Percentiles rank a stretch among this genome's conserved stretches.
Evolutionary conservation across 2,797 vertebrate species (phyloP).

Genomic region (Gymnocypris eckloni): DNA sequence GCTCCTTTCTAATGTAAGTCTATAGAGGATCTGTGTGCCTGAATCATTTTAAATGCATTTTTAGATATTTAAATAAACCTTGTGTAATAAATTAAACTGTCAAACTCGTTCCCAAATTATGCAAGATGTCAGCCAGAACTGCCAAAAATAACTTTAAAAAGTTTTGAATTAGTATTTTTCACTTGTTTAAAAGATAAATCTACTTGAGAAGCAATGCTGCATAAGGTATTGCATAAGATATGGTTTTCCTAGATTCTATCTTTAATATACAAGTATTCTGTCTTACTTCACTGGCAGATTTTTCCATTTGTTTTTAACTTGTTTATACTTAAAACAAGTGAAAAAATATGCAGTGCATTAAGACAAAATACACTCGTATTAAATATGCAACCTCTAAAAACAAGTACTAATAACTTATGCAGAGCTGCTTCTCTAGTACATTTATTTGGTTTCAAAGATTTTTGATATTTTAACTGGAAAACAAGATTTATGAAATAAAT

Average conservation of each 20-base stretch:
- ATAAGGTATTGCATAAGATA: neutral
- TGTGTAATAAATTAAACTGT: neutral
- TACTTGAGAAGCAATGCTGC: neutral
- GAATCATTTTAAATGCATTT: neutral
- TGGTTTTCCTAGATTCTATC: neutral
- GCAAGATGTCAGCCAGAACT: neutral
- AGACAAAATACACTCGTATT: neutral
- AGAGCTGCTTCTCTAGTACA: neutral
- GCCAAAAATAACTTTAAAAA: neutral
- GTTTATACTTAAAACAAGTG: neutral
- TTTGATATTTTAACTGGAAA: neutral
- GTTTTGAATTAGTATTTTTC: neutral
- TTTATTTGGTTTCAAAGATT: neutral
- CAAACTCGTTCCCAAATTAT: neutral
- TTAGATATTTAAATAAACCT: slow-evolving; percentile 8
- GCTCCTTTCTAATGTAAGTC: neutral
- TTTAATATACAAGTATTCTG: neutral
- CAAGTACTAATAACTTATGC: neutral
- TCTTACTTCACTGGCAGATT: neutral
- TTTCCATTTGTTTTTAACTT: neutral
- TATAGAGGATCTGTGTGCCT: neutral
- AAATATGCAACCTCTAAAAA: neutral
- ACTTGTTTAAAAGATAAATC: neutral
- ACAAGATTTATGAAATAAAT: neutral
- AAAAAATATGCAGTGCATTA: neutral